Base-by-base conservation (phyloP, 1,140 invertebrate genomes). In the Branchinecta lindahli region DNA sequence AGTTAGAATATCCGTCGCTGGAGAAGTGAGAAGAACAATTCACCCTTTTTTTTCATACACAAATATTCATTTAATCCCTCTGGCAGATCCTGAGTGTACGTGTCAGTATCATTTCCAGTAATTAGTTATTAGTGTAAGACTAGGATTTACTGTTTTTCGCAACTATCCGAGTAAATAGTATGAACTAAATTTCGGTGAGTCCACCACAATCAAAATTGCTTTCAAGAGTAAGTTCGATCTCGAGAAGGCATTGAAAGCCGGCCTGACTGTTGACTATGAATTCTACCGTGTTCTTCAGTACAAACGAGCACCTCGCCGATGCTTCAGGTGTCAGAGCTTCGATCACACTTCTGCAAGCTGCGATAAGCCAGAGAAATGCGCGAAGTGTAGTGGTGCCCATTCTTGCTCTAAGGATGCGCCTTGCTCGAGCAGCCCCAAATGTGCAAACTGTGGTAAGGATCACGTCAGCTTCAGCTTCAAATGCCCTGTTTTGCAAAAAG, bases 401-500 rank as follows among this genome's bases (percentile, higher is more conserved):
- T 61, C 52, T 61, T 61, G 52, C 52, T 61, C 52, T 61, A 61
- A 3, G 52, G 18, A 61, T 61, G 52, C 52, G 52, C 52, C 52
- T 61, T 61, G 52, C 18, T 61, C 52, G 12, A 61, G 18, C 52
- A 61, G 52, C 52, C 52, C 18, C 18, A 61, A 61, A 61, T 61
- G 12, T 20, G 52, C 52, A 61, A 61, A 20, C 52, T 15, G 52
- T 61, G 52, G 52, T 61, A 61, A 61, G 52, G 52, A 61, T 20
- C 52, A 61, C 52, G 12, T 61, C 52, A 61, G 52, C 52, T 61
- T 61, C 52, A 61, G 52, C 12, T 61, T 61, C 52, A 61, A 61
- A 61, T 61, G 52, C 52, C 52, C 18, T 61, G 52, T 61, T 61
- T 61, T 61, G 52, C 52, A 61, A 61, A 61, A 61, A 61, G 52